Base-by-base conservation (phyloP, 2,113 vertebrate species). In the Urocitellus parryii region DNA sequence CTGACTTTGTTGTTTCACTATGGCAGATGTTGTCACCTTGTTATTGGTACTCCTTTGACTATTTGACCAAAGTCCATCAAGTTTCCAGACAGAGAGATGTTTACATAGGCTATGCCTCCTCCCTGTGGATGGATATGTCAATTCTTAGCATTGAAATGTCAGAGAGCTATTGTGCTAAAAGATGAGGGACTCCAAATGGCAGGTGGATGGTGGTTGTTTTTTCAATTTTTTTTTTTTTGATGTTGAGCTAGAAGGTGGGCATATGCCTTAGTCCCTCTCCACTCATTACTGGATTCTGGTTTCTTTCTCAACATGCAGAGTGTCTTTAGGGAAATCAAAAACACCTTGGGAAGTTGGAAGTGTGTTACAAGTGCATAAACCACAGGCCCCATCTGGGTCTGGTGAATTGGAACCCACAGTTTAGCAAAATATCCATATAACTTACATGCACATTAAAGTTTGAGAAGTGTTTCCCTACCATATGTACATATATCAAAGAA, bases 81-180 rank as follows among this genome's bases (percentile, higher is more conserved):
- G 18, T 73, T 79, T 87, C 78, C 42, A 78, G 83, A 53, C 72
- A 81, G 79, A 96, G 25, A 67, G 48, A n/a, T 70, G 42, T 80
- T 93, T 83, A 65, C 58, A 76, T 70, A 83, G 78, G 61, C 79
- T 79, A 27, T 65, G 56, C 27, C 58, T 79, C 82, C 29, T 80
- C 4, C 63, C 37, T 73, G 34, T 53, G 4, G n/a, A 37, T 65
- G 56, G 22, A 1, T 58, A 5, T 77, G 42, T 80, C 32, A 42
- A 34, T 70, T 83, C 70, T 37, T 51, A 79, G n/a, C 39, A 39
- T 11, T 5, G 39, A 70, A 72, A 45, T 67, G 8, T 74, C 80
- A 88, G 48, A 93, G 74, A 88, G 53, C 25, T 85, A 22, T 39
- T 88, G 13, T 39, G 70, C 65, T 70, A 29, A 67, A 87, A 86